Base-by-base conservation (phyloP, 2,797 vertebrate species). In the Tokudaia muenninki region DNA sequence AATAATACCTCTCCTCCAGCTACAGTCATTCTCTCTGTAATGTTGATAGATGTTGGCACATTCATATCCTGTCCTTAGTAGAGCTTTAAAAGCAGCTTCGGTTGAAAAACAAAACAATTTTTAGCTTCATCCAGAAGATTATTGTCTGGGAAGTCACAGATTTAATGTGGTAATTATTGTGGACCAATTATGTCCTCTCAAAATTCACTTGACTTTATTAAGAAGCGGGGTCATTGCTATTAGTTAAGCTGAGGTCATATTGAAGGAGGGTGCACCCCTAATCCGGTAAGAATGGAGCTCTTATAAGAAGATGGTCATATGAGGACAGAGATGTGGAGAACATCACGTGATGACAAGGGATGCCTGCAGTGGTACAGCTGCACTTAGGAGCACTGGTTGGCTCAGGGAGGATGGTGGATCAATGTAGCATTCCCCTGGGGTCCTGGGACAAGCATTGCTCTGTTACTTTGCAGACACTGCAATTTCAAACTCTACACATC, bases 81-180 rank as follows among this genome's bases (percentile, higher is more conserved):
- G 34, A 65, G 93, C 57, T 57, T 87, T n/a, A 44, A 70, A 79
- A 10, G 31, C 31, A 87, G 37, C 12, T 82, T 94, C 3, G 13
- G 22, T n/a, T 86, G 79, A 31, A 95, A 93, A 75, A 24, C 70
- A 59, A 59, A 90, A 89, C 24, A 19, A 3, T 70, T 59, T 57
- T 55, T 87, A 72, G 37, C 19, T 7, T 86, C 34, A n/a, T 72
- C 50, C 37, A 93, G 29, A 87, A 44, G 47, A 90, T 67, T 61
- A 57, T 75, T 70, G 65, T 88, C n/a, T 63, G 86, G 77, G 37
- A 88, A 95, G 90, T 96, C 50, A 86, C 44, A 61, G 75, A 50
- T 47, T 81, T 41, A 31, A 11, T 67, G 26, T 90, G 17, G 79
- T 96, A 79, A 52, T 84, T 81, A 83, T 61, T 92, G 31, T 59